These are phyloP conservation scores for Metacarcinus magister DNA, from an alignment of 2,888 invertebrate species.

Conservation along the genomic window DNA sequence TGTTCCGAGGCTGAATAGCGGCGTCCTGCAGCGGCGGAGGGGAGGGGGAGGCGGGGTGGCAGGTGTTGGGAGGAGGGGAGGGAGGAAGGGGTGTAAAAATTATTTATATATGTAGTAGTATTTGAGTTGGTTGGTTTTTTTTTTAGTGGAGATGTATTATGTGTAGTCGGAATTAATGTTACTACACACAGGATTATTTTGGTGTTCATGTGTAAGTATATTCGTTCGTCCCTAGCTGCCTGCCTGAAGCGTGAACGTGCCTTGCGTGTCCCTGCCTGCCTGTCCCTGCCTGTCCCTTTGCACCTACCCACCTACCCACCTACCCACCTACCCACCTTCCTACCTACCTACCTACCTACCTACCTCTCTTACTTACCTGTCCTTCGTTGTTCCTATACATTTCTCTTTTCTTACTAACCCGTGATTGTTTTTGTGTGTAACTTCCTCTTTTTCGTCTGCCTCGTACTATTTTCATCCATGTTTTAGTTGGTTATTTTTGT, in stretches of 20 bases:
- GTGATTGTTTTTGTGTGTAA: neutral
- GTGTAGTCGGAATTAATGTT: no score
- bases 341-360: neutral
- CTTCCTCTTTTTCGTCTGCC: neutral
- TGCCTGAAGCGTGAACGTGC: neutral
- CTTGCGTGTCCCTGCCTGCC: neutral
- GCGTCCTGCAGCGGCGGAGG: neutral
- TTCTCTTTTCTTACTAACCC: neutral
- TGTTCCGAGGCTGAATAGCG: constrained; percentile 44
- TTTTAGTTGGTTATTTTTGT: no score
- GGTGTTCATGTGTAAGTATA: no score
- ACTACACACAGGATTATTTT: no score
- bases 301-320: no score
- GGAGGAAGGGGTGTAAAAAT: neutral
- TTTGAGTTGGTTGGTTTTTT: neutral
- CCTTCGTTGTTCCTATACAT: neutral
- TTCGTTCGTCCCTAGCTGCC: neutral
- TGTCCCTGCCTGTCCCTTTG: no score
- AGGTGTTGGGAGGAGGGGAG: neutral
- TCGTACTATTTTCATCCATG: no score
- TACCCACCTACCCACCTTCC: no score
- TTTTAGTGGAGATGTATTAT: no score
- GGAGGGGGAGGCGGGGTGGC: neutral
- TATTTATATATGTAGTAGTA: no score
- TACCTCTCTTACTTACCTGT: neutral